Evolutionary conservation across 2,797 vertebrate genomes (phyloP).

Genomic region (Gouania willdenowi): DNA sequence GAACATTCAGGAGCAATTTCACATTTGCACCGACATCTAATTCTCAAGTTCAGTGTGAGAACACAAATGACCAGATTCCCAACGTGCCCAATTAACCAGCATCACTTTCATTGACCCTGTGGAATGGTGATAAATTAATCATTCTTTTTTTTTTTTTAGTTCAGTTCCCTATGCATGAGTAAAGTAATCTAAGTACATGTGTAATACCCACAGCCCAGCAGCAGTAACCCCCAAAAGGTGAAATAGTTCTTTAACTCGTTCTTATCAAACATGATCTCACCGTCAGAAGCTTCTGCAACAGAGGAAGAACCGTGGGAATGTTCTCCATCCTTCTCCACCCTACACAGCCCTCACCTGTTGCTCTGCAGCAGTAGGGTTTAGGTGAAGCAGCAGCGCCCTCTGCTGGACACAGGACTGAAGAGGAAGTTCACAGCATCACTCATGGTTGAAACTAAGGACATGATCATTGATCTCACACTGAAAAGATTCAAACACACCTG

Average conservation of each 20-base stretch:
- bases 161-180: constrained; percentile 61
- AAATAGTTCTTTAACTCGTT: no score
- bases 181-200: constrained; percentile 77
- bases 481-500: no score
- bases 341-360: constrained; percentile 63
- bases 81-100: constrained; percentile 82
- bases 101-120: constrained; percentile 83
- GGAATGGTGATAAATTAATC: constrained; percentile 83
- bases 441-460: no score
- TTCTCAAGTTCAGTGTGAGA: constrained; percentile 81
- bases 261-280: constrained; percentile 2
- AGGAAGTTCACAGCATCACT: no score
- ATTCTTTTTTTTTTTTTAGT: constrained; percentile 51
- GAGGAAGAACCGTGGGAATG: constrained; percentile 28
- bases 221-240: not conserved
- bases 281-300: constrained; percentile 19
- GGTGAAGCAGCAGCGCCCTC: constrained; percentile 71
- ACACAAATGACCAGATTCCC: constrained; percentile 85
- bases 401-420: constrained; percentile 36
- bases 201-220: constrained; percentile 42
- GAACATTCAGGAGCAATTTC: constrained; percentile 84
- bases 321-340: constrained; percentile 22
- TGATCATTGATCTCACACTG: no score
- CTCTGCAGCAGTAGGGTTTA: constrained; percentile 11
- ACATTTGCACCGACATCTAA: constrained; percentile 85